phyloP scores from a whole-genome alignment of 2,113 vertebrate genomes.

The Petrocephalus microphthalmus region DNA sequence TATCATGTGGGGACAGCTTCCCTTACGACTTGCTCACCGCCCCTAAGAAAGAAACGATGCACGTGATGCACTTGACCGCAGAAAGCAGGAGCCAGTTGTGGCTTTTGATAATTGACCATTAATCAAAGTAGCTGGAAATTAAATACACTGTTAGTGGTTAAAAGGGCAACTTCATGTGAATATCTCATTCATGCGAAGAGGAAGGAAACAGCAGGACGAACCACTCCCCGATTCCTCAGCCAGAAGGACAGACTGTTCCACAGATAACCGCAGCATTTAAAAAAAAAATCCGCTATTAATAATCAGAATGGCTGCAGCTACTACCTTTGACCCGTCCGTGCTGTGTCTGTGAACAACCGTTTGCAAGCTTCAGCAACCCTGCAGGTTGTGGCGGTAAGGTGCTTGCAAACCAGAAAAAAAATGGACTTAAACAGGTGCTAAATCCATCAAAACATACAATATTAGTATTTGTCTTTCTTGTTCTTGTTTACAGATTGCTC shows the following conservation, averaged over 20 bases:
- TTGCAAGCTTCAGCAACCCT: neutral
- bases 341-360: neutral
- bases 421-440: neutral
- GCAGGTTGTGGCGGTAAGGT: neutral
- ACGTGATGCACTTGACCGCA: neutral
- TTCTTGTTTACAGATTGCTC: neutral
- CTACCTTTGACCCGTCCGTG: neutral
- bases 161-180: neutral
- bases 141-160: neutral
- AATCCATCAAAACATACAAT: neutral
- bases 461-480: neutral
- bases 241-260: neutral
- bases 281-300: neutral
- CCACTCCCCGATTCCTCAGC: neutral
- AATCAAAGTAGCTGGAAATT: neutral
- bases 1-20: neutral
- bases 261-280: neutral
- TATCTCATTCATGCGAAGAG: neutral
- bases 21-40: neutral
- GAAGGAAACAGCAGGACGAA: neutral
- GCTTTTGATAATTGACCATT: neutral
- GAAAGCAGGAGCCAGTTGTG: neutral
- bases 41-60: neutral
- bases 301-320: neutral
- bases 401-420: neutral